phyloP scores from a whole-genome alignment of 2,113 vertebrate species.

The Geococcyx californianus region DNA sequence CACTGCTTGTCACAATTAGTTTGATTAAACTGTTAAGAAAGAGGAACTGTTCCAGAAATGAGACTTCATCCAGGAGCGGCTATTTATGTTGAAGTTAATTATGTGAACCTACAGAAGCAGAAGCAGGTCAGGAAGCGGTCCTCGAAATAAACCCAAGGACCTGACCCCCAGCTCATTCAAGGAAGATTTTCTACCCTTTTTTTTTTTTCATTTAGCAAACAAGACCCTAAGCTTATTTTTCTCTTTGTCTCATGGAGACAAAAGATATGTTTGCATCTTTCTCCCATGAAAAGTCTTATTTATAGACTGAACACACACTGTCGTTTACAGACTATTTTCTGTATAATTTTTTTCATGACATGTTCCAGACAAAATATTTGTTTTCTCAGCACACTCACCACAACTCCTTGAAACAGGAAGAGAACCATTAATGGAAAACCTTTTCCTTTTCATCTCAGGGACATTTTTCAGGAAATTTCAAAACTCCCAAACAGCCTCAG shows the following conservation, averaged over 20 bases:
- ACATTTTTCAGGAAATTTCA: background rate
- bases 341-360: background rate
- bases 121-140: background rate
- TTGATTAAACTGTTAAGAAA: slow-evolving; percentile 65
- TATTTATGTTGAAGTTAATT: slow-evolving; percentile 29
- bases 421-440: background rate
- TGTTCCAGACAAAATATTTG: background rate
- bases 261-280: background rate
- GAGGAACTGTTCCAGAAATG: slow-evolving; percentile 30
- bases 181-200: background rate
- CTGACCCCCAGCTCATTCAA: background rate
- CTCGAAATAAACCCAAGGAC: background rate
- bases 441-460: background rate
- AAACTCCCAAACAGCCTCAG: background rate
- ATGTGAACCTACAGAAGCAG: background rate
- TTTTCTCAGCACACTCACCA: background rate
- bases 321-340: background rate
- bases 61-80: slow-evolving; percentile 16
- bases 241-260: background rate
- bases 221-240: background rate
- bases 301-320: background rate
- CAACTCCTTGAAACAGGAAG: background rate
- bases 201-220: background rate
- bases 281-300: background rate
- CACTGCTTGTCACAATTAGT: slow-evolving; percentile 52